Percentiles rank a stretch among this genome's conserved stretches.
Conservation (phyloP, 2,797 vertebrate genomes). For the Zenarchopterus dispar region DNA sequence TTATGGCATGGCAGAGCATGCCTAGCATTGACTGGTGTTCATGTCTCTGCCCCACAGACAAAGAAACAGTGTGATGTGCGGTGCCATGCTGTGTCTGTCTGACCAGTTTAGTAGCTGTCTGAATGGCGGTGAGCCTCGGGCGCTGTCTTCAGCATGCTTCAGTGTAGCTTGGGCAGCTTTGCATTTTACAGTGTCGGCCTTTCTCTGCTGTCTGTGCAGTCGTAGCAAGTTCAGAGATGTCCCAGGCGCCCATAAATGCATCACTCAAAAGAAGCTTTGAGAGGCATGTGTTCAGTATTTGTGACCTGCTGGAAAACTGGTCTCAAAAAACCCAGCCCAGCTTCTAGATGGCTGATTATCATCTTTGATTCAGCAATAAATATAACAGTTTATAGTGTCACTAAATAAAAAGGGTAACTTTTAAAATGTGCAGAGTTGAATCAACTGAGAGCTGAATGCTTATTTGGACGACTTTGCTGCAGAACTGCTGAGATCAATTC, state of each 20-base stretch:
- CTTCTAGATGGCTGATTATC: no score
- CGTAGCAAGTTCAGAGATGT: constrained; percentile 1
- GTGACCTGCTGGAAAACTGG: no score
- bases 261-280: background rate
- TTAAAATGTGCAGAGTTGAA: no score
- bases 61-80: constrained; percentile 43
- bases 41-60: constrained; percentile 27
- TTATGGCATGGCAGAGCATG: background rate
- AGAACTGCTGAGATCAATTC: no score
- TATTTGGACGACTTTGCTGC: no score
- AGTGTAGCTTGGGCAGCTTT: constrained; percentile 14
- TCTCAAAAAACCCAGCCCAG: no score
- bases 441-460: no score
- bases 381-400: no score
- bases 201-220: constrained; percentile 5
- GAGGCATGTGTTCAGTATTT: background rate
- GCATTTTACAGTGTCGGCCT: constrained; percentile 20
- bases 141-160: constrained; percentile 1
- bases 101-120: constrained; percentile 33
- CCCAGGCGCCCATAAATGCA: background rate
- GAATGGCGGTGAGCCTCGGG: constrained; percentile 14
- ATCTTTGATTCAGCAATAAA: no score
- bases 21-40: constrained; percentile 2
- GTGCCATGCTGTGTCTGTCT: constrained; percentile 64
- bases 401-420: no score